These are phyloP conservation scores for Pogonocherus hispidulus DNA, from an alignment of 2,888 invertebrate species.

Conservation along the genomic window DNA sequence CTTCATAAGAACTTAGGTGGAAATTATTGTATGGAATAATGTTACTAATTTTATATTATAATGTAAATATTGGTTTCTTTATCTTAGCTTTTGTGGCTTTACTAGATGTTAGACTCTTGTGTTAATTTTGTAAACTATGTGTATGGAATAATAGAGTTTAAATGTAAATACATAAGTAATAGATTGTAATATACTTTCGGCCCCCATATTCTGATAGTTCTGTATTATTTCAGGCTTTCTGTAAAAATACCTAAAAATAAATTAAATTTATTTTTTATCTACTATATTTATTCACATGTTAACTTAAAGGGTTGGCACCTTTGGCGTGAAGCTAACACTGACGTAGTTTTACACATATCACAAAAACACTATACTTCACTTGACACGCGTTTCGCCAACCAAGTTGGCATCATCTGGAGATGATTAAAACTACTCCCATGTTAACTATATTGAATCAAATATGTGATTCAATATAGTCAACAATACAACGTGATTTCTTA, in stretches of 20 bases:
- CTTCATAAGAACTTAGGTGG: slow-evolving; percentile 7
- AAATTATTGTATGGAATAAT: slow-evolving; percentile 25
- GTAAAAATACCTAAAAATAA: slow-evolving; percentile 32
- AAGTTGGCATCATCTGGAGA: too few relatives aligned
- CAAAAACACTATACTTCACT: too few relatives aligned
- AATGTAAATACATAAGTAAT: slow-evolving; percentile 34
- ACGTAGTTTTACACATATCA: too few relatives aligned
- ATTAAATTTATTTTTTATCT: slow-evolving; percentile 36
- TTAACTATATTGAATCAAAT: too few relatives aligned
- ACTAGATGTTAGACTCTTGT: slow-evolving; percentile 9
- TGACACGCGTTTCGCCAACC: too few relatives aligned
- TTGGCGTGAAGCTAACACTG: too few relatives aligned
- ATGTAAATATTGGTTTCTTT: slow-evolving; percentile 31
- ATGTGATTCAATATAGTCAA: too few relatives aligned
- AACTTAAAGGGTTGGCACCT: too few relatives aligned
- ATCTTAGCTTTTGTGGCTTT: slow-evolving; percentile 21
- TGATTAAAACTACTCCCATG: too few relatives aligned
- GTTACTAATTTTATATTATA: slow-evolving; percentile 28
- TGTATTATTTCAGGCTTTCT: slow-evolving; percentile 20
- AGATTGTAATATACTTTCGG: slow-evolving; percentile 26
- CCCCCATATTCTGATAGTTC: slow-evolving; percentile 28
- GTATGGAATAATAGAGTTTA: slow-evolving; percentile 20
- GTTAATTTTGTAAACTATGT: slow-evolving; percentile 30
- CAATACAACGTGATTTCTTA: too few relatives aligned
- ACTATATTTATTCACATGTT: too few relatives aligned